Conservation (phyloP, 2,797 vertebrate species). For the Micrastur ruficollis region DNA sequence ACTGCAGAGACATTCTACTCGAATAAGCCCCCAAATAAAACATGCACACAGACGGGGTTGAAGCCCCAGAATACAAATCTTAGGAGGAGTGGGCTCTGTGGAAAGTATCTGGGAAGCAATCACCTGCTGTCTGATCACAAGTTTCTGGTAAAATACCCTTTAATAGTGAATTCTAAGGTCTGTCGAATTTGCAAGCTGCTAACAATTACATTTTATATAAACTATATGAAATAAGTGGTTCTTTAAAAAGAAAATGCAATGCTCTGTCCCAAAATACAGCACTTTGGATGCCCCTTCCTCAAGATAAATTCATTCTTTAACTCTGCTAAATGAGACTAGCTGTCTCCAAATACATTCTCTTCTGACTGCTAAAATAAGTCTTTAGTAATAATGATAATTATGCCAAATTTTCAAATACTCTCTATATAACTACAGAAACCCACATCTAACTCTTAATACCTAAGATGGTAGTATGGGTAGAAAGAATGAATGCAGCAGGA, state of each 20-base stretch:
- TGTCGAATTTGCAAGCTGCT: neutral
- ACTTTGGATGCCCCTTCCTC: neutral
- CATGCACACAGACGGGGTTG: neutral
- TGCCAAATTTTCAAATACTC: neutral
- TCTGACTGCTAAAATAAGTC: neutral
- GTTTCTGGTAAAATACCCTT: neutral
- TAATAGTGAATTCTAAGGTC: neutral
- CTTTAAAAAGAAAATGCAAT: neutral
- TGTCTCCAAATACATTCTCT: neutral
- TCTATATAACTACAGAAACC: neutral
- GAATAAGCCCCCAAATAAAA: neutral
- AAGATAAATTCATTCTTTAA: neutral
- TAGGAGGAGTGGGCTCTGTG: neutral
- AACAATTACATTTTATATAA: neutral
- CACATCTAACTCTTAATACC: neutral
- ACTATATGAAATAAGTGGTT: neutral
- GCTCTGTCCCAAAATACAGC: neutral
- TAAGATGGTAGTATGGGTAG: neutral
- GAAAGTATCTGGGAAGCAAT: neutral
- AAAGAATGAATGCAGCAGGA: neutral
- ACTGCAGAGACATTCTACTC: neutral
- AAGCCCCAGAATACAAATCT: neutral
- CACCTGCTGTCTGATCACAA: neutral
- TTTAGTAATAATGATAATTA: neutral
- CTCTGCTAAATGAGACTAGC: neutral